Percentiles rank a stretch among this genome's conserved stretches.
Evolutionary conservation across 2,797 vertebrate species (phyloP).

Genomic region (Sebastes reedi): DNA sequence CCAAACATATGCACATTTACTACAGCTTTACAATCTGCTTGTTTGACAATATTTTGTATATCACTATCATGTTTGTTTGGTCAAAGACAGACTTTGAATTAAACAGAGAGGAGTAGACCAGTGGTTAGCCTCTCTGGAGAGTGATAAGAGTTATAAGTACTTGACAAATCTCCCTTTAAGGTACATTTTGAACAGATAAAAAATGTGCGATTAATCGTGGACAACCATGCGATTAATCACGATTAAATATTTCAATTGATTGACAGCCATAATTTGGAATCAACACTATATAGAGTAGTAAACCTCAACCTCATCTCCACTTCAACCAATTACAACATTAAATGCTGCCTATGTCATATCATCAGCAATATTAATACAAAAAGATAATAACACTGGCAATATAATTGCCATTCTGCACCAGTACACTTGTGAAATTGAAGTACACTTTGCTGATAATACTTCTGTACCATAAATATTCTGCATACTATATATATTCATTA

Average conservation of each 20-base stretch:
- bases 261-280: accelerated
- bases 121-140: background rate
- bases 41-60: background rate
- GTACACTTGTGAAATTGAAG: background rate
- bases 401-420: background rate
- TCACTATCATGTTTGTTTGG: background rate
- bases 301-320: background rate
- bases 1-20: background rate
- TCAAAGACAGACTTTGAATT: too few species aligned
- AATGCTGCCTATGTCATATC: background rate
- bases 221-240: too few species aligned
- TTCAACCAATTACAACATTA: background rate
- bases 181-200: too few species aligned
- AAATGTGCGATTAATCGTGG: too few species aligned
- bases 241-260: too few species aligned
- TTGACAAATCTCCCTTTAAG: too few species aligned
- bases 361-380: background rate
- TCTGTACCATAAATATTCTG: background rate
- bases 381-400: background rate
- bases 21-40: background rate
- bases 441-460: background rate
- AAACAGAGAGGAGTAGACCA: background rate
- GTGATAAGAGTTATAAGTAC: background rate
- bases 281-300: background rate
- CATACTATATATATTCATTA: background rate